Percentiles rank a stretch among this genome's conserved stretches.
Evolutionary conservation across 2,888 invertebrate species (phyloP).

Genomic region (Eucera pruinosa): DNA sequence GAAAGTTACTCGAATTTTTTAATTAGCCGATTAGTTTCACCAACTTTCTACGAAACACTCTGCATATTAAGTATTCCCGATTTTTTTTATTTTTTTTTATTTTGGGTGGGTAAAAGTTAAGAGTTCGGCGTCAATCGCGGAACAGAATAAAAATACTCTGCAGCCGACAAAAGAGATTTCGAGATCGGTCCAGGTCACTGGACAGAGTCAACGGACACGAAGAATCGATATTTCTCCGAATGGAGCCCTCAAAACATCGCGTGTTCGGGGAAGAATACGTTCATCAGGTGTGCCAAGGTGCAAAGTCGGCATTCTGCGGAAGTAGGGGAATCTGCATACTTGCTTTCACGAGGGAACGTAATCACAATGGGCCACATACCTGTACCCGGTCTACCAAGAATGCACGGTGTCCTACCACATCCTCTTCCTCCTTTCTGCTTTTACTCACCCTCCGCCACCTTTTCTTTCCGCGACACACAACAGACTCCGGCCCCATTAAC

Average conservation of each 20-base stretch:
- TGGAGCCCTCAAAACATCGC: neutral
- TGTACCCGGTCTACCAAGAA: conserved; percentile 60
- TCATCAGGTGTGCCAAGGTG: conserved; percentile 64
- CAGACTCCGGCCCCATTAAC: conserved; percentile 36
- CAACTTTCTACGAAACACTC: no score
- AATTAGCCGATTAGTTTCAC: no score
- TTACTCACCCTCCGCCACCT: conserved; percentile 16
- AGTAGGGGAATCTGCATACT: conserved; percentile 70
- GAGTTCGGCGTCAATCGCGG: no score
- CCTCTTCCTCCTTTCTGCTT: neutral
- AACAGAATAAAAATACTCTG: no score
- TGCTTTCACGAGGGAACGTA: conserved; percentile 51
- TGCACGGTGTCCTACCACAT: conserved; percentile 29
- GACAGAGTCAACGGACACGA: conserved; percentile 10
- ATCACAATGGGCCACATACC: conserved; percentile 71
- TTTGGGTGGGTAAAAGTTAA: no score
- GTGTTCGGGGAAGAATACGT: conserved; percentile 38
- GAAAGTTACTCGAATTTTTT: no score
- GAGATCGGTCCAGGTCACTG: conserved; percentile 7
- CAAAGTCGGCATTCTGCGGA: conserved; percentile 35
- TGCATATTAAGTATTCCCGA: no score
- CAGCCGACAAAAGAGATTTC: no score
- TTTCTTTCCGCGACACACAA: conserved; percentile 40
- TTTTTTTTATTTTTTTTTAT: no score
- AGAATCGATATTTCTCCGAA: conserved; percentile 27